Evolutionary conservation across 2,797 vertebrate species (phyloP).

Genomic region (Myiothlypis chrysogaster): DNA sequence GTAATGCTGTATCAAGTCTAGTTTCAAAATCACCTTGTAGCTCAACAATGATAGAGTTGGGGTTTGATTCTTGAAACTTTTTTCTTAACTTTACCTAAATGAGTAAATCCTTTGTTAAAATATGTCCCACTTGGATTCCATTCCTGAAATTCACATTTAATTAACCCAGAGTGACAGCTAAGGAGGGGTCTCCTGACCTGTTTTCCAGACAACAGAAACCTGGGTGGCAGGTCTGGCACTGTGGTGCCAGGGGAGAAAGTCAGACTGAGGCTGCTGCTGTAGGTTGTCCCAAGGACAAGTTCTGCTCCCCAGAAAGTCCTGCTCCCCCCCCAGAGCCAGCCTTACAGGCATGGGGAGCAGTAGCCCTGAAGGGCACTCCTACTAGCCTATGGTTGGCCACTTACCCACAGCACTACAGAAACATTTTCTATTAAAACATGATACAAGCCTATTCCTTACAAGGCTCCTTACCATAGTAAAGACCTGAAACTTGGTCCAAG

Average conservation of each 20-base stretch:
- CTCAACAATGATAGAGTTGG: neutral
- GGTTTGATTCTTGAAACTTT: neutral
- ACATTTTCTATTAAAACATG: neutral
- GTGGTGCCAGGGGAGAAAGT: neutral
- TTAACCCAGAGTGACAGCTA: neutral
- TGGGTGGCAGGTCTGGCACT: neutral
- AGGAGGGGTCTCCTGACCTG: fast-evolving
- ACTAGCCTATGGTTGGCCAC: neutral
- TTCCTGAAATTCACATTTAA: fast-evolving
- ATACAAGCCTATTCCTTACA: neutral
- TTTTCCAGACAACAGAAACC: neutral
- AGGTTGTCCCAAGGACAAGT: neutral
- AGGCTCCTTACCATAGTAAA: neutral
- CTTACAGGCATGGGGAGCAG: fast-evolving
- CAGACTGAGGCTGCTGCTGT: neutral
- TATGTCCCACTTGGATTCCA: neutral
- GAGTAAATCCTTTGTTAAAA: neutral
- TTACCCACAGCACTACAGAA: neutral
- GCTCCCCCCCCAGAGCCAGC: fast-evolving
- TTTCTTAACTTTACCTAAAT: neutral
- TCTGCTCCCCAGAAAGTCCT: neutral
- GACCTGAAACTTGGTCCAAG: neutral
- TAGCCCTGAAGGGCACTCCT: neutral
- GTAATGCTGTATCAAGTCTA: no score
- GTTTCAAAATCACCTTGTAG: neutral